These are phyloP conservation scores for Drosophila sulfurigaster DNA, from an alignment of 1,140 invertebrate species.

Conservation along the genomic window DNA sequence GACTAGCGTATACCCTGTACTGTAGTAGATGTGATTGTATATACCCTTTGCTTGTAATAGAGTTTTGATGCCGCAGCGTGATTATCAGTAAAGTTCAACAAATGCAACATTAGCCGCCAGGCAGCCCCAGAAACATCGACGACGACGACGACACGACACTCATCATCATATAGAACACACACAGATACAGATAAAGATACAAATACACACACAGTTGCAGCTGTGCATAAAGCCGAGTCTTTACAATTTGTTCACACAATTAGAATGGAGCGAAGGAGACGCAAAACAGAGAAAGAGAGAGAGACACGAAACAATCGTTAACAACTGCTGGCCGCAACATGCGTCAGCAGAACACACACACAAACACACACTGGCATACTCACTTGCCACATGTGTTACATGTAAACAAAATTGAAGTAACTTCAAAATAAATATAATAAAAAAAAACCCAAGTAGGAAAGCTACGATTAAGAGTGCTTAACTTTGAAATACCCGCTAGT, in stretches of 20 bases:
- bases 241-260: slow-evolving; percentile 59
- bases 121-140: slow-evolving; percentile 32
- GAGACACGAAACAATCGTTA: slow-evolving; percentile 10
- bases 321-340: slow-evolving; percentile 38
- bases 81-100: slow-evolving; percentile 54
- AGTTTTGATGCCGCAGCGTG: slow-evolving; percentile 30
- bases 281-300: neutral
- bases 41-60: slow-evolving; percentile 4
- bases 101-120: slow-evolving; percentile 36
- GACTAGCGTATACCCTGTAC: slow-evolving; percentile 1
- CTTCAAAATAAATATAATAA: slow-evolving; percentile 5
- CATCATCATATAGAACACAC: slow-evolving; percentile 23
- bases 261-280: slow-evolving; percentile 23
- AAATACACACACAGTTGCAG: neutral
- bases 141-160: slow-evolving; percentile 15
- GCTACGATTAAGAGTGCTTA: too few species aligned
- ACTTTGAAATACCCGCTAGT: too few species aligned
- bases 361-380: neutral
- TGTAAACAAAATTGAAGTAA: slow-evolving; percentile 50
- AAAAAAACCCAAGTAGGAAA: too few species aligned
- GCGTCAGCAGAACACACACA: slow-evolving; percentile 25
- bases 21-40: neutral
- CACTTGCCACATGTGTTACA: slow-evolving; percentile 3
- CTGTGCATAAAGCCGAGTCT: neutral
- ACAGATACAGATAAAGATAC: neutral